A percentile compares a stretch with the other conserved stretches of the same genome.
phyloP scores from a whole-genome alignment of 2,888 invertebrate species.

The Geophilus truncorum region DNA sequence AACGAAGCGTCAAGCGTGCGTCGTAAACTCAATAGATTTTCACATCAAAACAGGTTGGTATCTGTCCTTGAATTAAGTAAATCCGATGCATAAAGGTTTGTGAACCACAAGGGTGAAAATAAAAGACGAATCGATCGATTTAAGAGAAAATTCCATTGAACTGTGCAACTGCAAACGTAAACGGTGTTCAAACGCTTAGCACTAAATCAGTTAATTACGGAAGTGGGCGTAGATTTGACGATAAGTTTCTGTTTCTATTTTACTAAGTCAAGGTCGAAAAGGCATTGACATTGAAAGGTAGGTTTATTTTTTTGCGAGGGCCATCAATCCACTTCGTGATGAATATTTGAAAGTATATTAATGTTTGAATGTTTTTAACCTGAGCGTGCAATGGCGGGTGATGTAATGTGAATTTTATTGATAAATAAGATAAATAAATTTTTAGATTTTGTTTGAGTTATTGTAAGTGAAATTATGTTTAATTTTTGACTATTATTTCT shows the following conservation, averaged over 20 bases:
- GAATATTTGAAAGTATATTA: not conserved
- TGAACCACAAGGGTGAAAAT: not conserved
- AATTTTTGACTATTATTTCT: no score
- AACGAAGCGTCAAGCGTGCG: not conserved
- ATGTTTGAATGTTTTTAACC: not conserved
- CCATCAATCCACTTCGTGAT: not conserved
- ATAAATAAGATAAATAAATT: no score
- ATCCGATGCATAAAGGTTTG: not conserved
- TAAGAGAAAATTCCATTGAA: not conserved
- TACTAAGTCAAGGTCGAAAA: not conserved
- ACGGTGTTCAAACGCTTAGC: not conserved
- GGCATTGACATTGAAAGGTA: not conserved
- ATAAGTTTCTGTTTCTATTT: slow-evolving; percentile 22
- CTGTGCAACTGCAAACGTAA: not conserved
- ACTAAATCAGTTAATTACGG: not conserved
- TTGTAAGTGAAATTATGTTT: no score
- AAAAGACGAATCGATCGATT: not conserved
- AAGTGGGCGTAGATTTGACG: not conserved
- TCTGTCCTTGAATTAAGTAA: not conserved
- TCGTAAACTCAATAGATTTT: not conserved
- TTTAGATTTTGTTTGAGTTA: no score
- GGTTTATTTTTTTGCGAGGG: not conserved
- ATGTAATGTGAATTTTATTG: no score
- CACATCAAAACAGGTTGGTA: slow-evolving; percentile 22
- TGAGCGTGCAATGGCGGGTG: not conserved